Base-by-base conservation (phyloP, 2,888 invertebrate genomes). In the Epinotia brunnichana region DNA sequence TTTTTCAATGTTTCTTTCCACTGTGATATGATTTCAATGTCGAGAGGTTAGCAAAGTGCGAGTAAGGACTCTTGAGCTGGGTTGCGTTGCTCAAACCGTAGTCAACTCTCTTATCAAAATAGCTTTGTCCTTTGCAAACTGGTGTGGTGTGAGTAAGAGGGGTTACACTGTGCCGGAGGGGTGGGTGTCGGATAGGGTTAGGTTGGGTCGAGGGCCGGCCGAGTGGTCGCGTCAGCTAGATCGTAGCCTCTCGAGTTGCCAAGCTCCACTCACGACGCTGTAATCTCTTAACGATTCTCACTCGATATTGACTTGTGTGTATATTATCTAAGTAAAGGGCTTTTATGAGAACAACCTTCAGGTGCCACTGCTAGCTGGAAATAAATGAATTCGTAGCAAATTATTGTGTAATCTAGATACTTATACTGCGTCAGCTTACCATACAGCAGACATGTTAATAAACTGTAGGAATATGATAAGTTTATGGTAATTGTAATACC, bases 231-330 rank as follows among this genome's bases (percentile, higher is more conserved):
- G 79, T 79, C 80, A 80, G 78, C 79, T 81, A 76, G 57, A 69
- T 63, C 73, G 51, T 75, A 77, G 76, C 67, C 35, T 39, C 77
- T 75, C 66, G 71, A 76, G 77, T 78, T 74, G 75, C 74, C 76
- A 19, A 44, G 59, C 51, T 70, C 74, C 77, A 74, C 81, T 81
- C 80, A 81, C 76, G 80, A 48, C 51, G 48, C 48, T 82, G 80
- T 84, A 83, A 83, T 84, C 82, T 79, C 75, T 75, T 81, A 78
- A 79, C 76, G 76, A 77, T 68, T 71, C 62, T 71, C 44, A 68
- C 75, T 76, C 60, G 74, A 74, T 75, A 73, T 68, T 68, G 39
- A 68, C 68, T 57, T 68, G 35, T 61, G 54, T 35, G 35, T 35
- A 35, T 54, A 57, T 15, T 13, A 67, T 24, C 60, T 60, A 21